Evolutionary conservation across 2,888 invertebrate genomes (phyloP).

Genomic region (Stomorhina lunata): DNA sequence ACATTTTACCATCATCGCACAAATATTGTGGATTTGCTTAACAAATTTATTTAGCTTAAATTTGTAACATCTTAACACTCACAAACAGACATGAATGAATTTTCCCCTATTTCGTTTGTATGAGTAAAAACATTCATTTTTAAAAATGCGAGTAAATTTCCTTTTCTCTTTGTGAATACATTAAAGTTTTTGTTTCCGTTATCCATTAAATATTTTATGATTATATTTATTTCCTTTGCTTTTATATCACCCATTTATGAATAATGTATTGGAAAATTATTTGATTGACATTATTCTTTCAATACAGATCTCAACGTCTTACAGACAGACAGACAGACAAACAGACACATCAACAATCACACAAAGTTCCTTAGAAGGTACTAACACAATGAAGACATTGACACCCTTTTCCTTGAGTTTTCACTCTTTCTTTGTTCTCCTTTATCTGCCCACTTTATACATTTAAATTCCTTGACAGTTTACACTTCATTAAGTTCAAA

Average conservation of each 20-base stretch:
- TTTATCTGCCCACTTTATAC: background rate
- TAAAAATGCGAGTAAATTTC: no score
- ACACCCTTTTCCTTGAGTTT: background rate
- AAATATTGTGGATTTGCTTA: background rate
- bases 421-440: background rate
- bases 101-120: no score
- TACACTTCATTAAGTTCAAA: constrained; percentile 48
- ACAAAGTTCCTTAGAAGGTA: no score
- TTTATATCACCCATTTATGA: background rate
- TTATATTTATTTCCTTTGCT: background rate
- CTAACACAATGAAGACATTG: background rate
- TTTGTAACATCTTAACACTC: no score
- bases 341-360: background rate
- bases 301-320: no score
- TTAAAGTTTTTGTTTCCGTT: background rate
- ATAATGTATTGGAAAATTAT: constrained; percentile 41
- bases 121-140: no score
- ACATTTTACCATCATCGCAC: no score
- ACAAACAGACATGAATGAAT: no score
- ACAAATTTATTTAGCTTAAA: no score
- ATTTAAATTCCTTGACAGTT: constrained; percentile 45
- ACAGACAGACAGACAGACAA: no score
- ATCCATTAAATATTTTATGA: no score
- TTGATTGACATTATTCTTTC: constrained; percentile 51
- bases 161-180: background rate